These are phyloP conservation scores for Synodontis membranacea DNA, from an alignment of 2,113 vertebrate genomes.

Conservation along the genomic window DNA sequence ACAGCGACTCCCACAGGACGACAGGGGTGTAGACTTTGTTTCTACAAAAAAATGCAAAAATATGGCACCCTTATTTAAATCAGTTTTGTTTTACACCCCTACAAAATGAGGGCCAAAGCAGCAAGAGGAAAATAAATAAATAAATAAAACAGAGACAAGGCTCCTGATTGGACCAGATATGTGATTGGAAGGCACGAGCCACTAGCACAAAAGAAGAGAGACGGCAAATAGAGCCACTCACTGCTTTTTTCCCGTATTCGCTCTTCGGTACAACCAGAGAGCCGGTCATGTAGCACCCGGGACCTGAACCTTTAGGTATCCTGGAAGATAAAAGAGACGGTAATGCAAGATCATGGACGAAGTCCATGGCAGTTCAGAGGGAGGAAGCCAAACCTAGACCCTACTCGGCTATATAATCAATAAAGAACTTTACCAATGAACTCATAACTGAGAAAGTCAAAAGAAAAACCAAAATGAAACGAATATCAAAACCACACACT, in stretches of 20 bases:
- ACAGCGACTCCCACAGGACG: not conserved
- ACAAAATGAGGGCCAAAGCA: slow-evolving; percentile 17
- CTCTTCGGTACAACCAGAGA: slow-evolving; percentile 91
- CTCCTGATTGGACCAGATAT: not conserved
- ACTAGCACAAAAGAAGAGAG: not conserved
- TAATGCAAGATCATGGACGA: not conserved
- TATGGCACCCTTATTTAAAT: not conserved
- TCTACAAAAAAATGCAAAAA: not conserved
- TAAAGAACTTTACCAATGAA: not conserved
- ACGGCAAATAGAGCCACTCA: slow-evolving; percentile 74
- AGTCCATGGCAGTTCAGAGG: not conserved
- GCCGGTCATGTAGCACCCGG: slow-evolving; percentile 92
- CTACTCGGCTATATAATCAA: not conserved
- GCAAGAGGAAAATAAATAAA: slow-evolving; percentile 24
- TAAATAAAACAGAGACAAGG: slow-evolving; percentile 7
- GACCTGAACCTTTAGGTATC: slow-evolving; percentile 93
- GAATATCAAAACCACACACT: slow-evolving; percentile 76
- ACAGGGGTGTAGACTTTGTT: not conserved
- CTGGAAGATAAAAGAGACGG: slow-evolving; percentile 58
- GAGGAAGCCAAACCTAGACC: not conserved
- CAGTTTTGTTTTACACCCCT: not conserved
- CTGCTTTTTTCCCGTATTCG: slow-evolving; percentile 98
- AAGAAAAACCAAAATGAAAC: not conserved
- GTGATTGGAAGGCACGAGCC: slow-evolving; percentile 11
- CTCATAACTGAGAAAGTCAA: not conserved